Conservation (phyloP, 1,140 invertebrate genomes). For the Bombus soroeensis region DNA sequence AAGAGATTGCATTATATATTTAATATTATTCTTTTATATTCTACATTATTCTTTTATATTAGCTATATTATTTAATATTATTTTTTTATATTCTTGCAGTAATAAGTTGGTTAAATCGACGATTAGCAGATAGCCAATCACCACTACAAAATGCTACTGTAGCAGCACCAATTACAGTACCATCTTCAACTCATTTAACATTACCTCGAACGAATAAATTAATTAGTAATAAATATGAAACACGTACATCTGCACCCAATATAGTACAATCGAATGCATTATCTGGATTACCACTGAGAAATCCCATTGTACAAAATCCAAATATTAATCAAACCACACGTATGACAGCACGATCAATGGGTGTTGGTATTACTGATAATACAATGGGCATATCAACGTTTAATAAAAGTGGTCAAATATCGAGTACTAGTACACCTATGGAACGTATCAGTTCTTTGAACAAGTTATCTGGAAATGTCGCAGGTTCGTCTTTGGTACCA, state of each 20-base stretch:
- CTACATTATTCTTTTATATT: slow-evolving; percentile 32
- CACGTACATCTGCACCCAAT: slow-evolving; percentile 71
- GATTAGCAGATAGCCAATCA: slow-evolving; percentile 77
- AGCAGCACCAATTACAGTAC: slow-evolving; percentile 65
- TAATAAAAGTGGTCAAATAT: slow-evolving; percentile 76
- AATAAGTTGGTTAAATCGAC: slow-evolving; percentile 81
- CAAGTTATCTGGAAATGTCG: slow-evolving; percentile 67
- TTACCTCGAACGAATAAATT: slow-evolving; percentile 78
- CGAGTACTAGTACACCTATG: slow-evolving; percentile 80
- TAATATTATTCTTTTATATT: not conserved
- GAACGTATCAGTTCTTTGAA: slow-evolving; percentile 75
- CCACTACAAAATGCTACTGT: slow-evolving; percentile 71
- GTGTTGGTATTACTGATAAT: slow-evolving; percentile 72
- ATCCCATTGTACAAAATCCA: slow-evolving; percentile 75
- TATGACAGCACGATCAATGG: slow-evolving; percentile 68
- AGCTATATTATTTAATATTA: slow-evolving; percentile 17
- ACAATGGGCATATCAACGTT: slow-evolving; percentile 73
- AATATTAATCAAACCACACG: slow-evolving; percentile 78
- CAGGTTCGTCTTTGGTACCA: slow-evolving; percentile 65
- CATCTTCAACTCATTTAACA: slow-evolving; percentile 76
- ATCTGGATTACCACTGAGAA: slow-evolving; percentile 72
- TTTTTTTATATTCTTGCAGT: slow-evolving; percentile 68
- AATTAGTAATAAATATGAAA: slow-evolving; percentile 74
- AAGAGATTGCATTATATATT: slow-evolving; percentile 7
- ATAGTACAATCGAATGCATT: slow-evolving; percentile 64